Percentiles rank a stretch among this genome's conserved stretches.
Conservation (phyloP, 2,113 vertebrate species). For the Poeciliopsis prolifica region DNA sequence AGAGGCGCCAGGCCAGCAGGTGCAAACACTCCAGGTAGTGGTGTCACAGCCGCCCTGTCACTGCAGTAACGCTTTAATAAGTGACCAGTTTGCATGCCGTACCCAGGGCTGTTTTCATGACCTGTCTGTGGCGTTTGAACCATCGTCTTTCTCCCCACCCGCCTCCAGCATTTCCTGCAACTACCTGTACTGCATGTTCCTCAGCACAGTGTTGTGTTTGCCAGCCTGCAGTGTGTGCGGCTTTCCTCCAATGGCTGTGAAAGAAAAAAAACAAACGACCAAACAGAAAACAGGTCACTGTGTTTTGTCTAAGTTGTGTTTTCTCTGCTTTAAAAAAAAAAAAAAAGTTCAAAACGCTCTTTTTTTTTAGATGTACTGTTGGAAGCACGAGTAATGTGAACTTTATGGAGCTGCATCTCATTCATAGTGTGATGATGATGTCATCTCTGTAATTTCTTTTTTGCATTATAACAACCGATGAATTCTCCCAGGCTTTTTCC, state of each 20-base stretch:
- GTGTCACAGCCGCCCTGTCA: slow-evolving; percentile 86
- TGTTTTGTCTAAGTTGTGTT: slow-evolving; percentile 29
- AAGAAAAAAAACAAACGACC: neutral
- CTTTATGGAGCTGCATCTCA: slow-evolving; percentile 10
- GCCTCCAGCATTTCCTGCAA: slow-evolving; percentile 50
- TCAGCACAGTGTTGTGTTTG: slow-evolving; percentile 48
- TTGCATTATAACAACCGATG: slow-evolving; percentile 3
- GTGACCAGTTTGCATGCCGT: slow-evolving; percentile 60
- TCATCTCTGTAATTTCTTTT: slow-evolving; percentile 1
- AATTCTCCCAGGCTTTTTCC: slow-evolving; percentile 10
- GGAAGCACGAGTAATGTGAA: slow-evolving; percentile 12
- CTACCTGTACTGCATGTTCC: slow-evolving; percentile 65
- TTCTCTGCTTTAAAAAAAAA: slow-evolving; percentile 11
- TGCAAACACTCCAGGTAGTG: slow-evolving; percentile 99
- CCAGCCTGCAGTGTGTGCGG: slow-evolving; percentile 31
- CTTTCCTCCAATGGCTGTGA: slow-evolving; percentile 39
- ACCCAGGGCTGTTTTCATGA: slow-evolving; percentile 46
- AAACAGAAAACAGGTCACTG: slow-evolving; percentile 6
- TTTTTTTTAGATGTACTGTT: neutral
- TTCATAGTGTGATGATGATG: slow-evolving; percentile 10
- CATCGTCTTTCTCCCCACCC: neutral
- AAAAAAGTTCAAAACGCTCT: slow-evolving; percentile 18
- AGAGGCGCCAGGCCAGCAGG: slow-evolving; percentile 98
- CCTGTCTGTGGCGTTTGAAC: slow-evolving; percentile 55
- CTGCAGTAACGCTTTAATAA: slow-evolving; percentile 41